Conservation (phyloP, 2,888 invertebrate genomes). For the Spisula solida region DNA sequence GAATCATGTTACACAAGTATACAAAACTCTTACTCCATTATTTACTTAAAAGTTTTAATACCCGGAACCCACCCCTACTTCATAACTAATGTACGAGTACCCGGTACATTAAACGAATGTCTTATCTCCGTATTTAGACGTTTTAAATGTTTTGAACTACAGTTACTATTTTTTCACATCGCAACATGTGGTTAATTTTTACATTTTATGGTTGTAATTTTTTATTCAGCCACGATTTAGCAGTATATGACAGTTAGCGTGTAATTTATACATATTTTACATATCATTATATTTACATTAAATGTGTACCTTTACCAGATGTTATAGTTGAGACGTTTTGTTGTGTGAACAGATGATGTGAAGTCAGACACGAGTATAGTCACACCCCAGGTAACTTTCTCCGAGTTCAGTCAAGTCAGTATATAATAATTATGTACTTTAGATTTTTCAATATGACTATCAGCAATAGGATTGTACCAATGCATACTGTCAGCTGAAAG, state of each 20-base stretch:
- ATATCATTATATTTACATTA: constrained; percentile 7
- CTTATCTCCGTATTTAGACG: neutral
- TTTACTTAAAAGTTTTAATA: constrained; percentile 10
- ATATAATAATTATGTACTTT: too few species aligned
- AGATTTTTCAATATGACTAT: too few species aligned
- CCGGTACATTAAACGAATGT: neutral
- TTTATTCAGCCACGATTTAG: constrained; percentile 3
- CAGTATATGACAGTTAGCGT: neutral
- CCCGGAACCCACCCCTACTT: neutral
- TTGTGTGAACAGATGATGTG: neutral
- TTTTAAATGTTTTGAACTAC: neutral
- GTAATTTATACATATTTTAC: constrained; percentile 15
- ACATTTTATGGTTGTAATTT: constrained; percentile 1
- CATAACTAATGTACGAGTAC: neutral
- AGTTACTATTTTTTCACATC: neutral
- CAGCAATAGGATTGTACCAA: too few species aligned
- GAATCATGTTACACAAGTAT: neutral
- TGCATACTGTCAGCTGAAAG: too few species aligned
- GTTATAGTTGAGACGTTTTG: neutral
- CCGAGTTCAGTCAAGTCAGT: too few species aligned
- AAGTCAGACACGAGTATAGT: neutral
- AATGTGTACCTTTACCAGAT: neutral
- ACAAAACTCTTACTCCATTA: constrained; percentile 5
- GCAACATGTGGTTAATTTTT: neutral
- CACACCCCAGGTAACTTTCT: too few species aligned